Conservation (phyloP, 2,888 invertebrate species). For the Hyposoter dolosus region DNA sequence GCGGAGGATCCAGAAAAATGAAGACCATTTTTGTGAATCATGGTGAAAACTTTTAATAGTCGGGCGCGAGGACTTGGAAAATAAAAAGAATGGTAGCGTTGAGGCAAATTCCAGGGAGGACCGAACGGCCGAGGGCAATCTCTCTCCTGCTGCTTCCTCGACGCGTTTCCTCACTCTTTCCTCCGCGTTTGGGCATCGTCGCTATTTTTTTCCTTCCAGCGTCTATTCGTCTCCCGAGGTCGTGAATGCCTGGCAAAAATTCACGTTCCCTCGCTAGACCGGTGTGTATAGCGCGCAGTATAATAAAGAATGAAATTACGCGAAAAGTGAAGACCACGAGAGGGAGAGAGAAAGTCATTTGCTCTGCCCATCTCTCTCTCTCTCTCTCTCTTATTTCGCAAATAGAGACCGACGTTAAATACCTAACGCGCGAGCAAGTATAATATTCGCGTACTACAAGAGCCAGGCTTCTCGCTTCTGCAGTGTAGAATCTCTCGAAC, state of each 20-base stretch:
- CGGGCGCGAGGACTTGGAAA: conserved; percentile 32
- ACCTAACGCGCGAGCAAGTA: conserved; percentile 64
- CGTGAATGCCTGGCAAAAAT: conserved; percentile 60
- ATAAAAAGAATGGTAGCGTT: conserved; percentile 35
- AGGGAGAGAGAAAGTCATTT: conserved; percentile 30
- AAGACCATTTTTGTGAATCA: conserved; percentile 50
- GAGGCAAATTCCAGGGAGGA: conserved; percentile 40
- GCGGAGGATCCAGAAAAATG: conserved; percentile 37
- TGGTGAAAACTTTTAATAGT: conserved; percentile 58
- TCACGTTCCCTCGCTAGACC: conserved; percentile 71
- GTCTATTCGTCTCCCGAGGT: conserved; percentile 33
- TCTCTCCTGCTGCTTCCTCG: conserved; percentile 33
- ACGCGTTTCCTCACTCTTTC: neutral
- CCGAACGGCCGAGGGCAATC: conserved; percentile 46
- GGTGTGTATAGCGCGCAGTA: conserved; percentile 62
- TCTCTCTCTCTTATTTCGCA: conserved; percentile 27
- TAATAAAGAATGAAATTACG: conserved; percentile 77
- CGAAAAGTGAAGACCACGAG: conserved; percentile 65
- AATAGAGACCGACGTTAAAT: conserved; percentile 66
- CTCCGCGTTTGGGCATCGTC: neutral
- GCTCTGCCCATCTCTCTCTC: neutral
- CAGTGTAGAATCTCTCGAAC: conserved; percentile 58
- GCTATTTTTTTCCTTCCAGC: conserved; percentile 47
- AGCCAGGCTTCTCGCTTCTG: conserved; percentile 27
- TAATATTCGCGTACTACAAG: conserved; percentile 64